A percentile compares a stretch with the other conserved stretches of the same genome.
phyloP scores from a whole-genome alignment of 2,888 invertebrate species.

The Pycnomerus fuliginosus region DNA sequence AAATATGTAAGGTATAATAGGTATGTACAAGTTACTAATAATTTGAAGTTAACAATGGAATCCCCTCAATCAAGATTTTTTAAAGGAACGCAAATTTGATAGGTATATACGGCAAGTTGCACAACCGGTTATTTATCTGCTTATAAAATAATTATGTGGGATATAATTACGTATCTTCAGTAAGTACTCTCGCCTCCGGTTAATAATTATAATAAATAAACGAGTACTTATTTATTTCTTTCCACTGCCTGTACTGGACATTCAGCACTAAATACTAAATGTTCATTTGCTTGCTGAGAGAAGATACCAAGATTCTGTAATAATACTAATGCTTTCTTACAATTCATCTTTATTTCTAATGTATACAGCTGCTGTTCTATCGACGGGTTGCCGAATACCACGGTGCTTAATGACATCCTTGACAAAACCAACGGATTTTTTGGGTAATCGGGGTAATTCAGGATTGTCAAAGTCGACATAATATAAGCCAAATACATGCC shows the following conservation, averaged over 20 bases:
- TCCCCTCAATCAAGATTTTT: no score
- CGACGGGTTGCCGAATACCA: background rate
- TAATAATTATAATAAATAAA: conserved; percentile 25
- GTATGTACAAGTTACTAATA: no score
- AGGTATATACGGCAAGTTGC: no score
- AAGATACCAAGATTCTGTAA: conserved; percentile 2
- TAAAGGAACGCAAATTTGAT: no score
- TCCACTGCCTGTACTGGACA: no score
- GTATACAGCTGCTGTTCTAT: background rate
- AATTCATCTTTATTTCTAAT: conserved; percentile 1
- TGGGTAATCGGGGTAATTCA: background rate
- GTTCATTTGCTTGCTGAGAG: background rate
- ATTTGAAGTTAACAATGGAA: no score
- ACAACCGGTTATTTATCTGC: conserved; percentile 24
- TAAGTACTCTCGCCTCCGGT: conserved; percentile 23
- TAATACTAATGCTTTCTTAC: conserved; percentile 3
- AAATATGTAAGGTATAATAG: no score
- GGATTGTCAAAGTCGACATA: conserved; percentile 1
- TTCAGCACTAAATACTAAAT: no score
- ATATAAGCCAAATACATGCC: conserved; percentile 3
- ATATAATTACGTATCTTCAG: conserved; percentile 26
- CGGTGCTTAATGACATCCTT: background rate
- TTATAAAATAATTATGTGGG: conserved; percentile 24
- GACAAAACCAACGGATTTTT: background rate
- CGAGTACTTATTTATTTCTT: no score